Base-by-base conservation (phyloP, 2,888 invertebrate species). In the Oligia latruncula region DNA sequence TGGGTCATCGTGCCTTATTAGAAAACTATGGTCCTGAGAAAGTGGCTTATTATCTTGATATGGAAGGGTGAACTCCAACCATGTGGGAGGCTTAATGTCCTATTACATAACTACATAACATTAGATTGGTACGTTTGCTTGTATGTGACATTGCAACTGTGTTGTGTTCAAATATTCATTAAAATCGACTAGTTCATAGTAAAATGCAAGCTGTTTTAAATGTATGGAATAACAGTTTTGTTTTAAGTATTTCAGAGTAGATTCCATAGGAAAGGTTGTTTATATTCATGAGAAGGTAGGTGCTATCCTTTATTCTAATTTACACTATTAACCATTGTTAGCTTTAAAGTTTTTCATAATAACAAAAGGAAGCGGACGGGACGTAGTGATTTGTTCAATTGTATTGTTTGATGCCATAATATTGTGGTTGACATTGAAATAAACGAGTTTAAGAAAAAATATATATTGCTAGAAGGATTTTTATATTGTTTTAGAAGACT, bases 11-110 rank as follows among this genome's bases (percentile, higher is more conserved):
- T 84, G 87, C 93, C 92, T 90, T 90, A 88, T 90, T 89, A 87
- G 88, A 88, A 88, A 88, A 90, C 89, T 90, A 91, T 87, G 89
- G 86, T 89, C 87, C 90, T 93, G 94, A 90, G 95, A 95, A 95
- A 95, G 95, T 92, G 89, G 89, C 89, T 88, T 88, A 91, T 89
- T 87, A 90, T 90, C 94, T 93, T 85, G 90, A 89, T 95, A 93
- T 90, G 94, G 95, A 86, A 91, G 89, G 88, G 91, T 90, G 91
- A 91, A 88, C 91, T 76, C 84, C 58, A 83, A 88, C 81, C 66
- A 83, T 81, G 87, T 86, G 79, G 87, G 90, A 68, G 86, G 83
- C 75, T 83, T 73, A 83, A 76, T 86, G 78, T 64, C 77, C 78
- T 82, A 83, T 93, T 94, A 92, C 90, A 89, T 92, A 93, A 92